These are phyloP conservation scores for Campylomormyrus numenius DNA, from an alignment of 2,113 vertebrate species.

Conservation along the genomic window DNA sequence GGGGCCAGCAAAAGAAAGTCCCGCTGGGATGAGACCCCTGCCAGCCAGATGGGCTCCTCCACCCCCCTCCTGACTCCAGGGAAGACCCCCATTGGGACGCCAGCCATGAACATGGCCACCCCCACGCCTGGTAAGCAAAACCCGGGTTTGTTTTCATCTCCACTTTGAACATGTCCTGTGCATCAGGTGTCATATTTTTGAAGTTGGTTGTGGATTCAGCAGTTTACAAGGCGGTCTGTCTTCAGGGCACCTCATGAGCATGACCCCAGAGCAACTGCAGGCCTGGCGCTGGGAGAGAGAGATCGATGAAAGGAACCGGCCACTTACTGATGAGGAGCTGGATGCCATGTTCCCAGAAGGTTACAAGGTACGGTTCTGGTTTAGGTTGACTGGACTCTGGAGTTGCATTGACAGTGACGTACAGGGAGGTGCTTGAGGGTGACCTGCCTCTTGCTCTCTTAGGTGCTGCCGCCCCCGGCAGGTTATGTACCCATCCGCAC, in stretches of 20 bases:
- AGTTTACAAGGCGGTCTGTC: not conserved
- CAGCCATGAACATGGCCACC: slow-evolving; percentile 98
- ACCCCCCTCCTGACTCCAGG: slow-evolving; percentile 92
- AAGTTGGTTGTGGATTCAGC: not conserved
- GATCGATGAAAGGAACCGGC: slow-evolving; percentile 94
- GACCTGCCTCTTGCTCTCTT: not conserved
- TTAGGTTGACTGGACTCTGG: not conserved
- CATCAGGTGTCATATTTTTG: not conserved
- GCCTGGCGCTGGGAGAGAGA: slow-evolving; percentile 98
- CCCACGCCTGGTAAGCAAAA: slow-evolving; percentile 79
- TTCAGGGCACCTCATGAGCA: slow-evolving; percentile 95
- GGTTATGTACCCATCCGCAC: slow-evolving; percentile 97
- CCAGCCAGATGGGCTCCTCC: slow-evolving; percentile 95
- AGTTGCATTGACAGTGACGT: not conserved
- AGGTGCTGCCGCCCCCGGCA: slow-evolving; percentile 93
- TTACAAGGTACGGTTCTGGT: slow-evolving; percentile 72
- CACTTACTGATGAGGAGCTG: slow-evolving; percentile 92
- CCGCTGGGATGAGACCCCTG: slow-evolving; percentile 94
- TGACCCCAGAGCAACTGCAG: slow-evolving; percentile 97
- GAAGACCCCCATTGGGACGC: slow-evolving; percentile 94
- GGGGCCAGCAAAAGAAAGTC: slow-evolving; percentile 97
- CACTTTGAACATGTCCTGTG: not conserved
- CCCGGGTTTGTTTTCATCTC: not conserved
- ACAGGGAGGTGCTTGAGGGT: not conserved
- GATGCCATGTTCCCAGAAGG: slow-evolving; percentile 99